Evolutionary conservation across 2,113 vertebrate genomes (phyloP), one percentile per base, ranked within the genome.

Genomic region (Rhinopomastus cyanomelas): DNA sequence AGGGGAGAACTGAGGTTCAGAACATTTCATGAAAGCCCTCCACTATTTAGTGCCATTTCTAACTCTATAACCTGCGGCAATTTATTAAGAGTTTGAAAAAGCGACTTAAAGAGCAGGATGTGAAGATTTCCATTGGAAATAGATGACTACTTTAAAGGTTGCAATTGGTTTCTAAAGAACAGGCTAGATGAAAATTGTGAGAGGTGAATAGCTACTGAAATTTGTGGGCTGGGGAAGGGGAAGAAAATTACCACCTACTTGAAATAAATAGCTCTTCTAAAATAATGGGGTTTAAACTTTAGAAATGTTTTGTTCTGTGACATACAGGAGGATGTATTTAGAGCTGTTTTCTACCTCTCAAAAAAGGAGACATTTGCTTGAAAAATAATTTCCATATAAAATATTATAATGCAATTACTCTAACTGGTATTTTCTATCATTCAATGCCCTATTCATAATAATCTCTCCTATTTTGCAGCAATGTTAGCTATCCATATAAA

Each of bases 61-160:
- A 96, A 90, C 92, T 95, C 88, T 85, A 90, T 90, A 96, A 92
- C 92, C 82, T 92, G 72, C 96, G 83, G 95, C 95, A 97, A 96
- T 97, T 97, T 97, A 97, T 97, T 97, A 97, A 95, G 95, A 97
- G 82, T 95, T 95, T 95, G 95, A 94, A 97, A 97, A 97, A 97
- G 95, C 13, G 4, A 90, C 93, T 96, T 86, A 93, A 95, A 96
- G 96, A 95, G 87, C 95, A 90, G 95, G 94, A 96, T 95, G 95
- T 89, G 92, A 95, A 96, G 95, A 97, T 96, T 97, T 97, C 96
- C 95, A 95, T 96, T 96, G 96, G 96, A 96, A 98, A 96, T 91
- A 95, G 96, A 97, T 96, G 95, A 97, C 92, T 90, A 92, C 92
- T 97, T 97, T 97, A 95, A 90, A 97, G 96, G 94, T 88, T 94